phyloP scores from a whole-genome alignment of 2,888 invertebrate species.

The Cephus runcator region DNA sequence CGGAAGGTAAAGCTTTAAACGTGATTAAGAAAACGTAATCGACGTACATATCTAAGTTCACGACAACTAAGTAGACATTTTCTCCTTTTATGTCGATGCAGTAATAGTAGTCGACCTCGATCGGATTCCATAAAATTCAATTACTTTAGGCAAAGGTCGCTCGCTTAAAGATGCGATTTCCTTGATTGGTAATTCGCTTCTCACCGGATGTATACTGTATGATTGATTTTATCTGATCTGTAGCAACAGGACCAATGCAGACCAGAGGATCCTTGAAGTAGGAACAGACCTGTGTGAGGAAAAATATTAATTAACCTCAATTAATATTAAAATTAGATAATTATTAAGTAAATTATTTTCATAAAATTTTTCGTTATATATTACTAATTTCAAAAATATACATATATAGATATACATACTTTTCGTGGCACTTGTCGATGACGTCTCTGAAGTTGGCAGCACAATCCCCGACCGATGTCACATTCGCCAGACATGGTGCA shows the following conservation, averaged over 20 bases:
- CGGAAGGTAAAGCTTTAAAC: too few species aligned
- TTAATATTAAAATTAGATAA: constrained; percentile 13
- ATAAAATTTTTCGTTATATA: neutral
- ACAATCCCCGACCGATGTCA: constrained; percentile 85
- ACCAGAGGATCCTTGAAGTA: constrained; percentile 91
- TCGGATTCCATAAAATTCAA: neutral
- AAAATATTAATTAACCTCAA: neutral
- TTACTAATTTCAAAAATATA: neutral
- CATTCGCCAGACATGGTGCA: constrained; percentile 86
- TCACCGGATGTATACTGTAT: constrained; percentile 86
- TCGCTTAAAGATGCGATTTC: constrained; percentile 57
- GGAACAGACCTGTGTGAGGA: constrained; percentile 77
- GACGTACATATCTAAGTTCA: constrained; percentile 4
- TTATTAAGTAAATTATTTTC: constrained; percentile 5
- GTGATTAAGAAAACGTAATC: too few species aligned
- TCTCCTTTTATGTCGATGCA: constrained; percentile 6
- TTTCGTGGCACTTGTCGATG: constrained; percentile 87
- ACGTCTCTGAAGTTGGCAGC: constrained; percentile 87
- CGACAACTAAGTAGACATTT: constrained; percentile 7
- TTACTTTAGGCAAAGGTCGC: constrained; percentile 51
- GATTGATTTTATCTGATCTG: constrained; percentile 76
- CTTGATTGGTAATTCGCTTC: constrained; percentile 76
- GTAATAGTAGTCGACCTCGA: constrained; percentile 4
- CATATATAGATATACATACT: constrained; percentile 64
- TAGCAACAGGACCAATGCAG: constrained; percentile 87